Evolutionary conservation across 2,797 vertebrate species (phyloP).

Genomic region (Oceanodroma leucorhoa): DNA sequence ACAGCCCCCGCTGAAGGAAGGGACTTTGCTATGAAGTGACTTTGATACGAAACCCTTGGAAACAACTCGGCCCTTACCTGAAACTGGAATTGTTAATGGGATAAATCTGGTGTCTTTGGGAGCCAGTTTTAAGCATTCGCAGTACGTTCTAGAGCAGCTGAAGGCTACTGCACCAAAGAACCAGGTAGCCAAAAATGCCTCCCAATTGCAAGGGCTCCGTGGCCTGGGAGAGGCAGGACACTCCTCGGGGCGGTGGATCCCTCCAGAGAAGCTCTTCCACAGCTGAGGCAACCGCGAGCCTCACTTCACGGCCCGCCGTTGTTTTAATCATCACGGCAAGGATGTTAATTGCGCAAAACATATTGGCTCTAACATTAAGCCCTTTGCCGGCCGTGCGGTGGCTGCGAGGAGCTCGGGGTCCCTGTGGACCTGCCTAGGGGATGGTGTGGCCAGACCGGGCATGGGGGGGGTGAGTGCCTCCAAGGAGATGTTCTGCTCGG

Average conservation of each 20-base stretch:
- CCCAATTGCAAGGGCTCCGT: background rate
- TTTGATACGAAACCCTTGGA: background rate
- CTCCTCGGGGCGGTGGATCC: fast-evolving
- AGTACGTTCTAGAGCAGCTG: background rate
- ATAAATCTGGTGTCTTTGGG: background rate
- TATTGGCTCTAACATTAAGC: background rate
- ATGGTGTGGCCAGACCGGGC: fast-evolving
- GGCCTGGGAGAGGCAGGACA: background rate
- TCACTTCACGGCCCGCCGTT: fast-evolving
- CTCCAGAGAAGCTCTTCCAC: background rate
- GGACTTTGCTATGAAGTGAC: background rate
- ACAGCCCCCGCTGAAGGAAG: background rate
- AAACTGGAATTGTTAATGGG: background rate
- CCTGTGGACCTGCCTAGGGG: background rate
- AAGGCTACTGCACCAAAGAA: background rate
- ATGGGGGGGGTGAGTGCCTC: fast-evolving
- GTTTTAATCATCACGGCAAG: background rate
- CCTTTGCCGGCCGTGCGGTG: background rate
- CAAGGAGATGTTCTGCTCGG: background rate
- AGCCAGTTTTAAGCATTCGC: background rate
- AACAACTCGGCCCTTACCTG: background rate
- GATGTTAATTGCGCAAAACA: fast-evolving
- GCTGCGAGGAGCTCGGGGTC: background rate
- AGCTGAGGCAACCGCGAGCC: background rate
- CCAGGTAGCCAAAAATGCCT: background rate